Evolutionary conservation across 2,888 invertebrate species (phyloP), one percentile per base, ranked within the genome.

Genomic region (Tipula unca): DNA sequence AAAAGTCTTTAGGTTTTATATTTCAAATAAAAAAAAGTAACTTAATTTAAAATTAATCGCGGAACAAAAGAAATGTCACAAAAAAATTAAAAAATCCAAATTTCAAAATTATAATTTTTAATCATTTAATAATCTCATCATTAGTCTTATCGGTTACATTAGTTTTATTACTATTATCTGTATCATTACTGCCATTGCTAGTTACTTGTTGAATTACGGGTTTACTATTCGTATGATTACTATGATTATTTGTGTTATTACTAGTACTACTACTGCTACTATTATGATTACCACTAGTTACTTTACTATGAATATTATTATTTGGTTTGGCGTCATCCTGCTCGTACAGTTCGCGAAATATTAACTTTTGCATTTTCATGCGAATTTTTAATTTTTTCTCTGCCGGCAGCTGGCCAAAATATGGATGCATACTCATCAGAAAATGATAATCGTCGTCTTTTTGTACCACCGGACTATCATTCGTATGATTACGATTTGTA

Each of bases 351-450:
- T 91, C 91, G 86, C 91, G 91, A 86, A 91, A 91, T 84, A 91
- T 90, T 86, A 91, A 87, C 87, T 90, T 91, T 87, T 91, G 91
- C 87, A 91, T 91, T 88, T 90, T 90, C 87, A 90, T 91, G 86
- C 91, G 90, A 85, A 91, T 89, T 85, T 90, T 88, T 85, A 91
- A 87, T 86, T 91, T 91, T 86, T 91, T 91, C n/a, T 90, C 89
- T 0, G 90, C 89, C 85, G 89, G 89, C 86, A 91, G 86, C 86
- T 90, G 90, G 84, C 90, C 90, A 90, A 91, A 90, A 86, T 90
- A 91, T 10, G 91, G 91, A 89, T 91, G 90, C 82, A 91, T 87
- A 83, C 90, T 90, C 36, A 91, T 88, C 86, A 91, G 88, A 86
- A 90, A 91, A 86, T 91, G 90, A 87, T 90, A 91, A 86, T 91